Percentiles rank a stretch among this genome's conserved stretches.
Conservation (phyloP, 2,888 invertebrate genomes). For the Rhingia campestris region DNA sequence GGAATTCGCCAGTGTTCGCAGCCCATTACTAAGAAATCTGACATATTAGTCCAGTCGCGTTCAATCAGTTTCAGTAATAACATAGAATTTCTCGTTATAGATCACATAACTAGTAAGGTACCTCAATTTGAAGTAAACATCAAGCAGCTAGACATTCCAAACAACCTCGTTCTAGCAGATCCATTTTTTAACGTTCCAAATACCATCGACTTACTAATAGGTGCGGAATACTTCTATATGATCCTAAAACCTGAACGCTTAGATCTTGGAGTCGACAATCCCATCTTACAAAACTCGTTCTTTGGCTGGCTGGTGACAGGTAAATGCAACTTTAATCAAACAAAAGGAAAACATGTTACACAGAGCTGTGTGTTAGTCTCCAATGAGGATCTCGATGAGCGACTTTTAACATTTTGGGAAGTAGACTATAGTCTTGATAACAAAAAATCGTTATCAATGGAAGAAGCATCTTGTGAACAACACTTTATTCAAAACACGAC, state of each 20-base stretch:
- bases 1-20: background rate
- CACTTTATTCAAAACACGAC: too few species aligned
- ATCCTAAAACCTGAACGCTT: constrained; percentile 9
- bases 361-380: constrained; percentile 2
- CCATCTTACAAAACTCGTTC: too few species aligned
- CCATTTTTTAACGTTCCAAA: constrained; percentile 22
- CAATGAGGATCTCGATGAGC: too few species aligned
- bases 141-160: constrained; percentile 6
- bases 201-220: constrained; percentile 24
- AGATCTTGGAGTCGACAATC: constrained; percentile 5
- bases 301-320: constrained; percentile 21
- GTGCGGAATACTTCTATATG: too few species aligned
- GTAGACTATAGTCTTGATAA: too few species aligned
- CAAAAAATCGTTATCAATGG: too few species aligned
- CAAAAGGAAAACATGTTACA: background rate
- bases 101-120: constrained; percentile 21
- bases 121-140: too few species aligned
- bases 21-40: constrained; percentile 18
- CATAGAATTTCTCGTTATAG: constrained; percentile 15
- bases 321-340: constrained; percentile 3
- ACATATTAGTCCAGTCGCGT: too few species aligned
- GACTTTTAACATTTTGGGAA: too few species aligned
- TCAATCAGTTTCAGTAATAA: constrained; percentile 1
- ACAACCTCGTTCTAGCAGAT: constrained; percentile 6
- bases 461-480: too few species aligned